These are phyloP conservation scores for Butorides virescens DNA, from an alignment of 2,113 vertebrate genomes.

Conservation along the genomic window DNA sequence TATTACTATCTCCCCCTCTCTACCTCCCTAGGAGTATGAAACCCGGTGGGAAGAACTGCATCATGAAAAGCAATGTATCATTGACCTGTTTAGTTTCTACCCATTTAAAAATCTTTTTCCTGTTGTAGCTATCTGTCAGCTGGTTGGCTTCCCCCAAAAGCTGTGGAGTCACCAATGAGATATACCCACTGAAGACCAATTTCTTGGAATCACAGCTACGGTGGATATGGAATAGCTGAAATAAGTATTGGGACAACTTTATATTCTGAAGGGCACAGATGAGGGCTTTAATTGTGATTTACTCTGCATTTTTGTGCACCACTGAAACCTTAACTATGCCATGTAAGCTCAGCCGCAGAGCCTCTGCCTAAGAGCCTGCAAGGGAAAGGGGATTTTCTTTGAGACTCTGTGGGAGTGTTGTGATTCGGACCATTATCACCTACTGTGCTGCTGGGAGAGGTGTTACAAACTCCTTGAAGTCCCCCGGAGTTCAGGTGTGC, in stretches of 20 bases:
- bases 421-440: background rate
- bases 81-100: background rate
- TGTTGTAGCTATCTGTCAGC: background rate
- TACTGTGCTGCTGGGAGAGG: fast-evolving
- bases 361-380: background rate
- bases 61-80: background rate
- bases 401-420: background rate
- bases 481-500: background rate
- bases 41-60: background rate
- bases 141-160: background rate
- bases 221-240: background rate
- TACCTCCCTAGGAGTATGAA: background rate
- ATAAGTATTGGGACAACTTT: background rate
- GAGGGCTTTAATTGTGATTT: background rate
- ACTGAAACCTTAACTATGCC: background rate
- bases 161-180: background rate
- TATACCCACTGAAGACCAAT: background rate
- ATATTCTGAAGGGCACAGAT: background rate
- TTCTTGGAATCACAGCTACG: background rate
- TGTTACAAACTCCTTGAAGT: background rate
- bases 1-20: fast-evolving
- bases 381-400: background rate
- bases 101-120: background rate
- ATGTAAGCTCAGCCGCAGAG: background rate
- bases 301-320: background rate